Base-by-base conservation (phyloP, 2,888 invertebrate species). In the Melolontha melolontha region DNA sequence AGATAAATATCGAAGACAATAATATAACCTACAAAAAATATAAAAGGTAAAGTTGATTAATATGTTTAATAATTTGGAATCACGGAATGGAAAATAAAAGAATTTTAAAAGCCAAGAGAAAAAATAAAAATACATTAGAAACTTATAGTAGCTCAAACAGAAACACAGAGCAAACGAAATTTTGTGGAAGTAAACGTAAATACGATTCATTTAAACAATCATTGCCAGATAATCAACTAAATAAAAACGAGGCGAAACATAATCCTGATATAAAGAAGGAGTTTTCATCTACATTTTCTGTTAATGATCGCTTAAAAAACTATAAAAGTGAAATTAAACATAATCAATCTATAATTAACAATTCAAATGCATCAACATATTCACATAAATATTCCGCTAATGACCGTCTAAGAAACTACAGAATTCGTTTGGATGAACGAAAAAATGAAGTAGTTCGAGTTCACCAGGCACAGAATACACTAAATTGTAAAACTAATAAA, bases 401-500 rank as follows among this genome's bases (percentile, higher is more conserved):
- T 42, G 65, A 68, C n/a, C 63, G 74, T 4, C 44, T 74, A 42
- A 66, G 69, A 51, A 66, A 59, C 8, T 57, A 73, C 17, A 65
- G 72, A 55, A 34, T 50, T 5, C 16, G 29, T 16, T 44, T 69
- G 22, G 16, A 42, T 14, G 47, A 62, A 42, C 39, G 66, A 17
- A 66, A 55, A 62, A 52, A 71, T 16, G 55, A 63, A 57, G 29
- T 57, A 40, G 64, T 65, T 11, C 52, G 49, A 54, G 64, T 63
- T 6, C 68, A 67, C 41, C 52, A 66, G 27, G 64, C 42, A 34
- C 22, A 2, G 2, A 22, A 22, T 22, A 22, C 22, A 22, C 17
- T 51, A 16, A 49, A 34, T 17, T 7, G 5, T 6, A 8, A 7
- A 47, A 11, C 17, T 17, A 57, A 8, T 34, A 34, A 5, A 40